phyloP scores from a whole-genome alignment of 2,113 vertebrate species.

The Halichoerus grypus region DNA sequence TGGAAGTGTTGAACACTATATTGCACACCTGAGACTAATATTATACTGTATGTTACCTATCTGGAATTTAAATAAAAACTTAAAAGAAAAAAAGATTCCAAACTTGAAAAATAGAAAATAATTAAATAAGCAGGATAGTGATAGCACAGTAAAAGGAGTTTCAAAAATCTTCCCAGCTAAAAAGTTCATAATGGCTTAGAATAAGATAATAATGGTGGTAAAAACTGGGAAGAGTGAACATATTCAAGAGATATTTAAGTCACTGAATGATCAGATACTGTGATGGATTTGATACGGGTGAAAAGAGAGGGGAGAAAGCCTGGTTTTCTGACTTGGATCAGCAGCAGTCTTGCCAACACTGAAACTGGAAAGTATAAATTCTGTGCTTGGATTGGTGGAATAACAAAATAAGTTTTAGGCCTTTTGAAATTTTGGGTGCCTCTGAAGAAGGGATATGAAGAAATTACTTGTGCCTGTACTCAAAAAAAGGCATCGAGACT shows the following conservation, averaged over 20 bases:
- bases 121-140: not conserved
- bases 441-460: not conserved
- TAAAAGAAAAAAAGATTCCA: not conserved
- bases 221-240: not conserved
- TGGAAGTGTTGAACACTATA: not conserved
- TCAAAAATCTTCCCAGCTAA: not conserved
- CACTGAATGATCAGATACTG: not conserved
- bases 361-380: not conserved
- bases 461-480: not conserved
- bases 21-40: not conserved
- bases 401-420: not conserved
- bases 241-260: not conserved
- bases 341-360: not conserved
- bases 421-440: not conserved
- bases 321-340: not conserved
- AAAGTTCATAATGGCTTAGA: not conserved
- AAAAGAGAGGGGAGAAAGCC: not conserved
- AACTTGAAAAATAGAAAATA: not conserved
- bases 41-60: not conserved
- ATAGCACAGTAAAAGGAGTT: not conserved
- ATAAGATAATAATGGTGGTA: not conserved
- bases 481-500: not conserved
- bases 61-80: no score
- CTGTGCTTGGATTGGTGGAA: not conserved
- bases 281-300: not conserved